phyloP scores from a whole-genome alignment of 2,113 vertebrate genomes.

The Edolisoma coerulescens region DNA sequence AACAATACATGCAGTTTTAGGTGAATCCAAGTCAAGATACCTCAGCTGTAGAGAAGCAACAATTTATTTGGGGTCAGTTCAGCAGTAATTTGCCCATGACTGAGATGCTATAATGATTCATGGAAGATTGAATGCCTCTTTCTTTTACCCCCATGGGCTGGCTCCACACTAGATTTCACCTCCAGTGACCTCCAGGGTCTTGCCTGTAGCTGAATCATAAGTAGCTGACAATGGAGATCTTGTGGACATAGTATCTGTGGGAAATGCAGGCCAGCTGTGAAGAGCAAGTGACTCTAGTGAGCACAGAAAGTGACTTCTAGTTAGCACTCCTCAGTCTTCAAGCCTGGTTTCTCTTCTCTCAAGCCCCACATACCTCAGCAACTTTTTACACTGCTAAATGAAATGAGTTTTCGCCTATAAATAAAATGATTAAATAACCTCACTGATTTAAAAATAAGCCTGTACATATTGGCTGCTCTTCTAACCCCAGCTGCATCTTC shows the following conservation, averaged over 20 bases:
- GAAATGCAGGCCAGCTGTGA: not conserved
- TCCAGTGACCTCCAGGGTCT: not conserved
- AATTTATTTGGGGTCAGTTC: not conserved
- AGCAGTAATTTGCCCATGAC: not conserved
- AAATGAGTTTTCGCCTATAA: not conserved
- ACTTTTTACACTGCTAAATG: not conserved
- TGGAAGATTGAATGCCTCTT: not conserved
- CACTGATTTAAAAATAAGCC: not conserved
- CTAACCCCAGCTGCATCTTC: not conserved
- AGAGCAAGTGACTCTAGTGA: not conserved
- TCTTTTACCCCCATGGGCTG: not conserved
- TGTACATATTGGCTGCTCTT: not conserved
- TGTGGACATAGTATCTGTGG: not conserved
- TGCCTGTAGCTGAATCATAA: not conserved
- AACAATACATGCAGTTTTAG: not conserved
- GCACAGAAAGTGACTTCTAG: not conserved
- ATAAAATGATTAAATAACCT: not conserved
- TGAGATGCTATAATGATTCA: not conserved
- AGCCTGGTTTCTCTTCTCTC: not conserved
- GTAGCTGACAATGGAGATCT: not conserved
- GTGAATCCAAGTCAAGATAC: not conserved
- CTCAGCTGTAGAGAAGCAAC: not conserved
- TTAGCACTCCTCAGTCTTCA: not conserved
- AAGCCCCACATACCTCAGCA: not conserved
- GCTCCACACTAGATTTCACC: not conserved